Evolutionary conservation across 2,797 vertebrate species (phyloP).

Genomic region (Melanotaenia maccullochi): DNA sequence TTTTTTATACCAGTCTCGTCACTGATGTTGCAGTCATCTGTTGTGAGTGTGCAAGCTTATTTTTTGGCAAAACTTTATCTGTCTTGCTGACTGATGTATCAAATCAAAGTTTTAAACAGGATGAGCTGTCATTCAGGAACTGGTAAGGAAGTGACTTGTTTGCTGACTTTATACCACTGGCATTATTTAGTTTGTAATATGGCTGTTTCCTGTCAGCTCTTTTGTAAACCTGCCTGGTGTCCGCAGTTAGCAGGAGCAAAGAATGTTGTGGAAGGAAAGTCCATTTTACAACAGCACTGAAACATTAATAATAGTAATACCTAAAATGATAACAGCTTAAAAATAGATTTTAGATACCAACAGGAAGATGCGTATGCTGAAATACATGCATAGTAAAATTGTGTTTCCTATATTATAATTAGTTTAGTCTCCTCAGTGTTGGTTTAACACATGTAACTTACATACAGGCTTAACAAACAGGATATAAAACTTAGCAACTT

Average conservation of each 20-base stretch:
- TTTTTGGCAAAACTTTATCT: constrained; percentile 28
- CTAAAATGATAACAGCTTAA: not conserved
- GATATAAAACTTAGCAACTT: too few relatives aligned
- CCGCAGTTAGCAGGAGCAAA: not conserved
- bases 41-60: constrained; percentile 1
- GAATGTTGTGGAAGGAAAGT: not conserved
- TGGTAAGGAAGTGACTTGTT: constrained; percentile 17
- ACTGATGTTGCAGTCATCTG: constrained; percentile 3
- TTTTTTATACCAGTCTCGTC: constrained; percentile 15
- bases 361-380: too few relatives aligned
- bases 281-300: constrained; percentile 2
- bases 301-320: constrained; percentile 1
- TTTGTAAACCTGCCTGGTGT: constrained; percentile 41
- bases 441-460: too few relatives aligned
- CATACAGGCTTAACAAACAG: too few relatives aligned
- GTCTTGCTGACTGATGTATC: constrained; percentile 16
- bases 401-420: too few relatives aligned
- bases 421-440: not conserved
- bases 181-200: constrained; percentile 43
- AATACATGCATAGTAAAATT: too few relatives aligned
- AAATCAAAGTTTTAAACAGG: constrained; percentile 31
- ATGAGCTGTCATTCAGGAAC: constrained; percentile 11
- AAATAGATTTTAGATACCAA: not conserved
- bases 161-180: constrained; percentile 35
- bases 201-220: constrained; percentile 24